Evolutionary conservation across 2,113 vertebrate genomes (phyloP).

Genomic region (Zootoca vivipara): DNA sequence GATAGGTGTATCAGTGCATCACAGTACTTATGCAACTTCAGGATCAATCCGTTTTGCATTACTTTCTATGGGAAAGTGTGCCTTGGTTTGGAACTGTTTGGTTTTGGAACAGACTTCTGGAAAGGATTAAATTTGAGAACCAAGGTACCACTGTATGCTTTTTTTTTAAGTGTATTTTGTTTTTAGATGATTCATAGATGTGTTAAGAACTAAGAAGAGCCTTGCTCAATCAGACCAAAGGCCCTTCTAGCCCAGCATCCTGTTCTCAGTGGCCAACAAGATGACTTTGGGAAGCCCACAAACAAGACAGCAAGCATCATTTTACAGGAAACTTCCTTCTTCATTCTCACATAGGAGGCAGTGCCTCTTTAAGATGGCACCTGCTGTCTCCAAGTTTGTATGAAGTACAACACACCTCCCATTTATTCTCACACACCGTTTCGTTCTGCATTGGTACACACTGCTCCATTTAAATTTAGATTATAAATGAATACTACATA

Average conservation of each 20-base stretch:
- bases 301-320: not conserved
- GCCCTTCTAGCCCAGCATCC: too few relatives aligned
- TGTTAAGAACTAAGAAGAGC: not conserved
- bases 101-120: too few relatives aligned
- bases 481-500: conserved; percentile 70
- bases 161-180: not conserved
- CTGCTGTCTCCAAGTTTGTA: not conserved
- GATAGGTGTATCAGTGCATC: too few relatives aligned
- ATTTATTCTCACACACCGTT: not conserved
- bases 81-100: too few relatives aligned
- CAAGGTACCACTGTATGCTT: too few relatives aligned
- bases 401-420: not conserved
- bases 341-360: not conserved
- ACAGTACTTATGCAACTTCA: not conserved
- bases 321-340: not conserved
- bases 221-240: too few relatives aligned
- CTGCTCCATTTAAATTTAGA: not conserved
- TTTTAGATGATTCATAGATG: not conserved
- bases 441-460: not conserved
- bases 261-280: too few relatives aligned
- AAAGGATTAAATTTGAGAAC: too few relatives aligned
- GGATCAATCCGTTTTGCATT: not conserved
- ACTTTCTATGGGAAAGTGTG: too few relatives aligned
- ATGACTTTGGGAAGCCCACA: not conserved
- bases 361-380: not conserved